These are phyloP conservation scores for Samia ricini DNA, from an alignment of 1,140 invertebrate species.

Conservation along the genomic window DNA sequence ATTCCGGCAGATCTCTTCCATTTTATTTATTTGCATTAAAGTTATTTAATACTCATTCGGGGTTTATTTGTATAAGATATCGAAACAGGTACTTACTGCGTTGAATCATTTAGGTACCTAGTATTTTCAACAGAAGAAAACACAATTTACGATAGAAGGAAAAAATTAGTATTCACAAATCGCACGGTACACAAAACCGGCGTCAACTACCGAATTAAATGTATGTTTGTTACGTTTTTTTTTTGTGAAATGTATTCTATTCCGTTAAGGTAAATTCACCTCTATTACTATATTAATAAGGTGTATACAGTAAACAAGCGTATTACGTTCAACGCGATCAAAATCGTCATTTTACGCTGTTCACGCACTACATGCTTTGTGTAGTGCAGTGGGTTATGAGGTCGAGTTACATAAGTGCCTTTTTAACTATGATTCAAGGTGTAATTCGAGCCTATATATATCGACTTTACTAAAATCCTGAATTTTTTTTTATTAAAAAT, in stretches of 20 bases:
- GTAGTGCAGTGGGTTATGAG: slow-evolving; percentile 25
- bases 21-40: too few relatives aligned
- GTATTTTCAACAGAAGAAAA: not conserved
- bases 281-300: slow-evolving; percentile 22
- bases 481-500: too few relatives aligned
- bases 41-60: too few relatives aligned
- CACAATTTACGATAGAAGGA: not conserved
- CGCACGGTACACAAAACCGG: slow-evolving; percentile 22
- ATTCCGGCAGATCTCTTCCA: too few relatives aligned
- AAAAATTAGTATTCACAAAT: slow-evolving; percentile 21
- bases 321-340: slow-evolving; percentile 19
- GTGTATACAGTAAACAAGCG: slow-evolving; percentile 8
- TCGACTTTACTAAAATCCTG: too few relatives aligned
- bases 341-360: slow-evolving; percentile 49
- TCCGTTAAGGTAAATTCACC: slow-evolving; percentile 20
- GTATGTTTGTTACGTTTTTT: slow-evolving; percentile 22
- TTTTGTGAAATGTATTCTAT: slow-evolving; percentile 10
- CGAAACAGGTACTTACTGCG: too few relatives aligned
- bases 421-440: slow-evolving; percentile 14
- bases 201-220: slow-evolving; percentile 30
- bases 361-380: slow-evolving; percentile 62
- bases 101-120: too few relatives aligned
- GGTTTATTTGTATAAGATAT: too few relatives aligned
- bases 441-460: not conserved
- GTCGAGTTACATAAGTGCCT: slow-evolving; percentile 32